A percentile compares a stretch with the other conserved stretches of the same genome.
Conservation (phyloP, 2,797 vertebrate genomes). For the Centropyge bicolor region DNA sequence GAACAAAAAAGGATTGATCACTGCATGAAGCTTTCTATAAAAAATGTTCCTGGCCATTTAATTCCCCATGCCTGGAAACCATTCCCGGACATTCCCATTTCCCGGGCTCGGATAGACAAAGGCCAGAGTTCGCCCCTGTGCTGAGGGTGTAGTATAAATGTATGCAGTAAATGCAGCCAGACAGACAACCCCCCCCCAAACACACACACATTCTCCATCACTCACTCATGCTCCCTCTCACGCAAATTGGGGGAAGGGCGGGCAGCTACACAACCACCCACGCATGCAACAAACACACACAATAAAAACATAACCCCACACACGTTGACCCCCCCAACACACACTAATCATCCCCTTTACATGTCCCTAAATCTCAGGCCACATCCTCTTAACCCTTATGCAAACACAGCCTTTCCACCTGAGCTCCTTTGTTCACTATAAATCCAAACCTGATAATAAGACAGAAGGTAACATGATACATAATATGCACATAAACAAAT, state of each 20-base stretch:
- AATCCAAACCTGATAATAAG: slow-evolving; percentile 29
- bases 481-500: slow-evolving; percentile 21
- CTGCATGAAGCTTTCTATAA: slow-evolving; percentile 51
- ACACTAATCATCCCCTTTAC: slow-evolving; percentile 15
- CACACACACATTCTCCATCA: slow-evolving; percentile 61
- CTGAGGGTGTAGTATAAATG: slow-evolving; percentile 72
- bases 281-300: slow-evolving; percentile 65
- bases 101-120: slow-evolving; percentile 72
- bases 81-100: slow-evolving; percentile 69
- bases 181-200: slow-evolving; percentile 62
- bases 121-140: slow-evolving; percentile 70
- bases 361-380: slow-evolving; percentile 36
- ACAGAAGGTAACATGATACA: not conserved
- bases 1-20: slow-evolving; percentile 37
- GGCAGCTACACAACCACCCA: slow-evolving; percentile 48
- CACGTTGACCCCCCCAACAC: not conserved
- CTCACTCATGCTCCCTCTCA: slow-evolving; percentile 69
- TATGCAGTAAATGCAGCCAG: slow-evolving; percentile 80
- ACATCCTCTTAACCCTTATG: slow-evolving; percentile 24
- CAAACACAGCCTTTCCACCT: slow-evolving; percentile 55
- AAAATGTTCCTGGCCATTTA: slow-evolving; percentile 63
- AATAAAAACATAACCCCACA: slow-evolving; percentile 60
- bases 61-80: slow-evolving; percentile 75
- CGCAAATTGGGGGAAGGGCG: slow-evolving; percentile 80
- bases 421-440: slow-evolving; percentile 32